These are phyloP conservation scores for Protonemura montana DNA, from an alignment of 2,888 invertebrate species.

Conservation along the genomic window DNA sequence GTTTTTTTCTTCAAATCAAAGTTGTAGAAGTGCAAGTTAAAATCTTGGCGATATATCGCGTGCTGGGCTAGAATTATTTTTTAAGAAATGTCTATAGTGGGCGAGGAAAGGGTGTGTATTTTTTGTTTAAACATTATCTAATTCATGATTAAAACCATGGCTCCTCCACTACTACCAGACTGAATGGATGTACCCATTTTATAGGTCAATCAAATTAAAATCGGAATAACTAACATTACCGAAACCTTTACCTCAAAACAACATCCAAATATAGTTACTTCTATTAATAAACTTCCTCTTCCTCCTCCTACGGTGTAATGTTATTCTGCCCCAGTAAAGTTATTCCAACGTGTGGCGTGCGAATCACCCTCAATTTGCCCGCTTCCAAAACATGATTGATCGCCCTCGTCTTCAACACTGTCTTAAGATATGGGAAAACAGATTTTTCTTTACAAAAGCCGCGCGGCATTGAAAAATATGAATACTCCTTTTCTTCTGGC, in stretches of 20 bases:
- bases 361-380: slow-evolving; percentile 23
- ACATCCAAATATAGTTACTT: neutral
- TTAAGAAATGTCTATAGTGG: neutral
- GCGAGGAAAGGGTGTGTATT: neutral
- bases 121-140: neutral
- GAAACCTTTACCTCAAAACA: neutral
- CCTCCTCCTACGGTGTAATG: neutral
- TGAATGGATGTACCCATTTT: neutral
- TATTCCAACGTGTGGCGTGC: neutral
- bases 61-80: neutral
- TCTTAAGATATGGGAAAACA: slow-evolving; percentile 31
- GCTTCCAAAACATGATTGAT: slow-evolving; percentile 19
- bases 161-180: neutral
- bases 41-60: neutral
- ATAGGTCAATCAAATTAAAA: neutral
- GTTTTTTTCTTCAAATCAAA: neutral
- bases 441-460: slow-evolving; percentile 24
- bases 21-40: neutral
- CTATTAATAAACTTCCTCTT: slow-evolving; percentile 5
- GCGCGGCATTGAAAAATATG: neutral
- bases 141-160: neutral
- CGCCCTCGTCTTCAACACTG: slow-evolving; percentile 9
- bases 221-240: neutral
- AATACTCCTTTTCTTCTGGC: slow-evolving; percentile 2
- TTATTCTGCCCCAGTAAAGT: neutral